Base-by-base conservation (phyloP, 2,797 vertebrate genomes). In the Euthynnus affinis region DNA sequence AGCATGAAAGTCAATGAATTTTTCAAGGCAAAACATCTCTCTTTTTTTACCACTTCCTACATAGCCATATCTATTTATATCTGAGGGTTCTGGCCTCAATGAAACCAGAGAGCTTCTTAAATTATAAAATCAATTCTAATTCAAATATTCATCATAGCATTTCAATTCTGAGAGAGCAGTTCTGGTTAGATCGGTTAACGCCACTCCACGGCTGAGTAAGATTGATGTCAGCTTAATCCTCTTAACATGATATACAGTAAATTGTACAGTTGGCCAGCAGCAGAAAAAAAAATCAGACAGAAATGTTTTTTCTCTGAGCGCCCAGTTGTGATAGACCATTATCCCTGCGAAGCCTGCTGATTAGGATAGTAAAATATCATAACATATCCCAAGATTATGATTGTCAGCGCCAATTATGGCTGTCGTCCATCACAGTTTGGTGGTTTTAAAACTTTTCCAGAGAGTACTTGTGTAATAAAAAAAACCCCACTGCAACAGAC, bases 111-210 rank as follows among this genome's bases (percentile, higher is more conserved):
- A 92, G 85, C 87, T 73, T 84, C 94, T 91, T 88, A 90, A 94
- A 95, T 94, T 91, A 93, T 91, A 93, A 96, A 95, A 95, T 95
- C 91, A 93, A 94, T 96, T 94, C 89, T 85, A 95, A 94, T 95
- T 93, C 91, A 95, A 93, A 92, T 93, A 94, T 95, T 95, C 92
- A 94, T 94, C 92, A 94, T 83, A 90, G 90, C 89, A 91, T 93
- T 94, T 94, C 90, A 93, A 93, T 93, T 95, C 87, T 48, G 82
- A 92, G 87, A 92, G 89, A 92, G 86, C 77, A 76, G 80, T 78
- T 90, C 78, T 87, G 78, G 84, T 91, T 88, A 87, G 89, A 91
- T 90, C 83, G 71, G 90, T 92, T 91, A 92, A 91, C 82, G 87
- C 80, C 73, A 88, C 86, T 77, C 74, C 52, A 62, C 22, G 40